Conservation (phyloP, 2,797 vertebrate species). For the Spinibarbus caldwelli region DNA sequence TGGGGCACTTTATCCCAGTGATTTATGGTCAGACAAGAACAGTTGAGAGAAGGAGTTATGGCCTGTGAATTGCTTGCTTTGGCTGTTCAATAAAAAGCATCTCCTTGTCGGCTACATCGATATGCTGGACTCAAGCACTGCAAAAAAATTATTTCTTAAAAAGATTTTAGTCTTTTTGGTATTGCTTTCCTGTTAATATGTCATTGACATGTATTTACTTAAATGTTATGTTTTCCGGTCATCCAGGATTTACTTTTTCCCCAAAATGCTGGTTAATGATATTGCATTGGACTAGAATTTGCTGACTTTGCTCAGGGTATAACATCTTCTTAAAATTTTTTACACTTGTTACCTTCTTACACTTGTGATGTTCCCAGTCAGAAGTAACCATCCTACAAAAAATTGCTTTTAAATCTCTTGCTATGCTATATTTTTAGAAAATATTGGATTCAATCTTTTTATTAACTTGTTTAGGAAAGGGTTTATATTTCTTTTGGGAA, state of each 20-base stretch:
- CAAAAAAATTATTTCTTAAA: neutral
- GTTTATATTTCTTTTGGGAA: neutral
- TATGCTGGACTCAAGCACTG: slow-evolving; percentile 50
- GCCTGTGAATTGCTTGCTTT: slow-evolving; percentile 84
- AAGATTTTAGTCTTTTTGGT: neutral
- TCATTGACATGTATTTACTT: neutral
- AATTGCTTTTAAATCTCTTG: neutral
- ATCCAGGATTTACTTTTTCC: neutral
- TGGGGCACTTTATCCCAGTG: slow-evolving; percentile 72
- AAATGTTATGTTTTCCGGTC: neutral
- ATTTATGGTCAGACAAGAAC: slow-evolving; percentile 84
- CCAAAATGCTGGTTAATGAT: neutral
- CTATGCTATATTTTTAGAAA: neutral
- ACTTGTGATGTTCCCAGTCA: neutral
- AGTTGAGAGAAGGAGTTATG: slow-evolving; percentile 83
- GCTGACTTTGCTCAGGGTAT: neutral
- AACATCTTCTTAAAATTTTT: neutral
- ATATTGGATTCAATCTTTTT: neutral
- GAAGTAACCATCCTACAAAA: neutral
- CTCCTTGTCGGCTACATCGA: slow-evolving; percentile 66
- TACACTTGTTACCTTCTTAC: neutral
- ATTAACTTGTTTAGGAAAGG: neutral
- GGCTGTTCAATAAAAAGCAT: slow-evolving; percentile 79
- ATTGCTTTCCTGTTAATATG: neutral
- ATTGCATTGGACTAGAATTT: neutral